These are phyloP conservation scores for Boloria euphrosyne DNA, from an alignment of 2,888 invertebrate genomes.

Conservation along the genomic window DNA sequence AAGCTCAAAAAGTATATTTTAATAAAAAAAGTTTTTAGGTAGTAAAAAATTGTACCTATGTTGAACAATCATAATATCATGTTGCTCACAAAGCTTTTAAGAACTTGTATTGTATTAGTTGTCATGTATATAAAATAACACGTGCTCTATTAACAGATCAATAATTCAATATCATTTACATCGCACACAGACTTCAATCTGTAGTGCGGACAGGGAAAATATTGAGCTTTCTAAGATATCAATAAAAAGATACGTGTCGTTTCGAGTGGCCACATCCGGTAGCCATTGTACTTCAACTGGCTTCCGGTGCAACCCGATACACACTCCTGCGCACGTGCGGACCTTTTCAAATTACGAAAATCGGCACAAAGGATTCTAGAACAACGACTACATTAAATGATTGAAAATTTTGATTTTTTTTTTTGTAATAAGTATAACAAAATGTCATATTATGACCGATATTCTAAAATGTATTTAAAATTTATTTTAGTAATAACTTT, in stretches of 20 bases:
- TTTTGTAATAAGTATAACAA: slow-evolving; percentile 12
- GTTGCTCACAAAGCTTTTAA: neutral
- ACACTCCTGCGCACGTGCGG: slow-evolving; percentile 82
- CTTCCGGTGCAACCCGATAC: slow-evolving; percentile 82
- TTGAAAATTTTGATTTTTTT: slow-evolving; percentile 41
- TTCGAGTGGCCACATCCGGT: slow-evolving; percentile 81
- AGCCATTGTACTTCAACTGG: slow-evolving; percentile 74
- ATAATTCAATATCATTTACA: slow-evolving; percentile 54
- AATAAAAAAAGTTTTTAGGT: no score
- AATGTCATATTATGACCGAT: neutral
- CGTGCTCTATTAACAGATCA: slow-evolving; percentile 41
- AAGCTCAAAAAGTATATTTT: neutral
- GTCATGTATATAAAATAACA: slow-evolving; percentile 18
- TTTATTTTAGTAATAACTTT: no score
- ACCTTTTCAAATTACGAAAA: slow-evolving; percentile 75
- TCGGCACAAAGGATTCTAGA: slow-evolving; percentile 58
- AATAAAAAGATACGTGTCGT: slow-evolving; percentile 81
- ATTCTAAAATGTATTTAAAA: no score
- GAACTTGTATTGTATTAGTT: neutral
- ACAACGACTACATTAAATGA: slow-evolving; percentile 34
- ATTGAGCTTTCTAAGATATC: slow-evolving; percentile 79
- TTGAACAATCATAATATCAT: no score
- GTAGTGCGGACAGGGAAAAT: slow-evolving; percentile 74
- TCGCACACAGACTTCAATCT: slow-evolving; percentile 57
- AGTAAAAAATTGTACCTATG: neutral